Percentiles rank a stretch among this genome's conserved stretches.
phyloP scores from a whole-genome alignment of 2,888 invertebrate species.

The Graphium colonna region DNA sequence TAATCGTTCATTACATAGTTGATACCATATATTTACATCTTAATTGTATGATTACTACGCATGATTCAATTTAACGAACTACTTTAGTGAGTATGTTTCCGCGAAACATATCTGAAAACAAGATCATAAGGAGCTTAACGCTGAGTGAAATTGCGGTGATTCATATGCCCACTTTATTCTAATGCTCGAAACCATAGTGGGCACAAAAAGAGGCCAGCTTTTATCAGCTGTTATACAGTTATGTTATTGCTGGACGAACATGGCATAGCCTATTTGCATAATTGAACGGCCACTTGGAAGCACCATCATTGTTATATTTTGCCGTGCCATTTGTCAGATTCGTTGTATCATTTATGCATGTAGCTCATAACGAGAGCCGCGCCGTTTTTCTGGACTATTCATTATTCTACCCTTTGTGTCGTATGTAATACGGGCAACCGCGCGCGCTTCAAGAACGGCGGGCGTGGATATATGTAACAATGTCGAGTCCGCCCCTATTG shows the following conservation, averaged over 20 bases:
- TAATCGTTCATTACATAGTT: too few species aligned
- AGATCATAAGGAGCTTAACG: background rate
- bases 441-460: constrained; percentile 55
- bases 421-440: constrained; percentile 59
- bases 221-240: constrained; percentile 79
- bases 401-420: constrained; percentile 73
- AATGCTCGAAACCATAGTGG: constrained; percentile 64
- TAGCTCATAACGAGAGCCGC: constrained; percentile 70
- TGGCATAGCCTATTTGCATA: constrained; percentile 77
- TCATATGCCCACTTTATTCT: constrained; percentile 68
- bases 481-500: constrained; percentile 54
- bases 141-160: constrained; percentile 30
- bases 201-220: constrained; percentile 57
- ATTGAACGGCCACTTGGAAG: constrained; percentile 78
- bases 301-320: constrained; percentile 78
- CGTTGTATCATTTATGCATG: constrained; percentile 77
- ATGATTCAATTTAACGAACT: too few species aligned
- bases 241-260: constrained; percentile 75
- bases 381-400: constrained; percentile 74
- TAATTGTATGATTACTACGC: too few species aligned
- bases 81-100: too few species aligned
- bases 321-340: constrained; percentile 79
- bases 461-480: constrained; percentile 55
- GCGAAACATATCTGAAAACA: too few species aligned
- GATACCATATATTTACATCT: too few species aligned